Percentiles rank a stretch among this genome's conserved stretches.
Conservation (phyloP, 2,113 vertebrate species). For the Ceuthmochares aereus region DNA sequence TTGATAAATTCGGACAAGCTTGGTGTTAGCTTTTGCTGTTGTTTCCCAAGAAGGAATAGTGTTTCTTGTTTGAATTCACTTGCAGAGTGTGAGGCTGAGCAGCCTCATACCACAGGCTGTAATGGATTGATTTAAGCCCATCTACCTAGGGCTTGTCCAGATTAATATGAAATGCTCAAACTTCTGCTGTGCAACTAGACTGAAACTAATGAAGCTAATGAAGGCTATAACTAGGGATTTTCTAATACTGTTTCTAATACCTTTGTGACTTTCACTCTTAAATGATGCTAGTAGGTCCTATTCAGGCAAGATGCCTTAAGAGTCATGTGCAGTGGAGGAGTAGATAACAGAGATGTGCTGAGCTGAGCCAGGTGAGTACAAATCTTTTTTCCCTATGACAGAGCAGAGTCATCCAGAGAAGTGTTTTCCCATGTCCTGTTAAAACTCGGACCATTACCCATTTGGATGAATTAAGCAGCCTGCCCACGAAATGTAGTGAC, state of each 20-base stretch:
- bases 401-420: background rate
- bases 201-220: background rate
- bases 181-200: background rate
- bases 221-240: background rate
- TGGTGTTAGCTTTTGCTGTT: background rate
- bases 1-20: background rate
- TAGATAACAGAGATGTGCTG: background rate
- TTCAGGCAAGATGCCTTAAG: background rate
- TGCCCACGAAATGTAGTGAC: background rate
- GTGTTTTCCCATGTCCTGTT: background rate
- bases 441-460: background rate
- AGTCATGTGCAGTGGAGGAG: background rate
- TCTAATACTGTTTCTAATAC: background rate
- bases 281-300: background rate
- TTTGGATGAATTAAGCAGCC: background rate
- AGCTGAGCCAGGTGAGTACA: background rate
- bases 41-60: background rate
- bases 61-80: background rate
- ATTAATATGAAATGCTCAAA: background rate
- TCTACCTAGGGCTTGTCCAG: background rate
- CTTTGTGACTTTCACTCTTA: background rate
- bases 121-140: background rate
- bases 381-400: background rate
- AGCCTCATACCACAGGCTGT: background rate
- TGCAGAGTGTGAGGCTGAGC: background rate